Conservation (phyloP, 1,140 invertebrate species). For the Littorina saxatilis region DNA sequence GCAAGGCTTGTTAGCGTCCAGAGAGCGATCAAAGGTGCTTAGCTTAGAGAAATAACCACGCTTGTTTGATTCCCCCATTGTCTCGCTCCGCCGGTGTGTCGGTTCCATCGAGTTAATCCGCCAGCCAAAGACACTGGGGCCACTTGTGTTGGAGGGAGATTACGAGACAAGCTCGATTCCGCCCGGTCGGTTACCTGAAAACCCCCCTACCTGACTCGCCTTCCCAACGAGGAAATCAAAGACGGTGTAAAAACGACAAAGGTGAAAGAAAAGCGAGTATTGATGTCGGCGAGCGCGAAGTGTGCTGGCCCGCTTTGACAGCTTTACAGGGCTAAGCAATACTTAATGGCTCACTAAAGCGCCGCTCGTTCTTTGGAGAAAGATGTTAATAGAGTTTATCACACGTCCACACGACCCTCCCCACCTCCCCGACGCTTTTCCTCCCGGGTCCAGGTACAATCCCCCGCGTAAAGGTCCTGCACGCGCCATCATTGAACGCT, state of each 20-base stretch:
- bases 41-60: no score
- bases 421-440: not conserved
- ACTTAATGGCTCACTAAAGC: no score
- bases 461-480: not conserved
- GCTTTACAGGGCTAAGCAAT: no score
- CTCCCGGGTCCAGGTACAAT: not conserved
- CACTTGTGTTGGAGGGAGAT: not conserved
- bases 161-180: not conserved
- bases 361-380: not conserved
- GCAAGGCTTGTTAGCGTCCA: no score
- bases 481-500: constrained; percentile 2
- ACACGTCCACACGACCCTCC: not conserved
- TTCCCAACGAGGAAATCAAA: not conserved
- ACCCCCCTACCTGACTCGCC: not conserved
- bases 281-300: not conserved
- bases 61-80: not conserved
- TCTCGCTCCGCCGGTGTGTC: not conserved
- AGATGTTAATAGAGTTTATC: constrained; percentile 13
- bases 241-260: not conserved
- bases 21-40: no score
- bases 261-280: not conserved
- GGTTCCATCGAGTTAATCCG: not conserved
- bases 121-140: not conserved
- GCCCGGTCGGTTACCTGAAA: not conserved
- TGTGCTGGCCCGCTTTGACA: not conserved